Conservation (phyloP, 2,797 vertebrate species). For the Manis crassicaudata region DNA sequence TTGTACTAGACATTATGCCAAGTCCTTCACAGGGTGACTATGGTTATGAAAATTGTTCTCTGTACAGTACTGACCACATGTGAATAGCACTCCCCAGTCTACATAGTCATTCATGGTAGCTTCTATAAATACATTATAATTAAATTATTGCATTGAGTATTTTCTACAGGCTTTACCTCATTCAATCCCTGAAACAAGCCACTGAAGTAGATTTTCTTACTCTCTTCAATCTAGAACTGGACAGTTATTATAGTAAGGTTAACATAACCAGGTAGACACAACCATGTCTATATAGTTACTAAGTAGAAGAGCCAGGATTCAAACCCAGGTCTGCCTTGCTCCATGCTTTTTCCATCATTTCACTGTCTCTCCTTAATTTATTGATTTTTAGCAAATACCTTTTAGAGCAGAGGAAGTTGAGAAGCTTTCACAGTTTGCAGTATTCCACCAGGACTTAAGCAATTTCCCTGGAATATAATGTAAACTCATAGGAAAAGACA, state of each 20-base stretch:
- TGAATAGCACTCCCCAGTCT: neutral
- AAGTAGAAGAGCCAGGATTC: neutral
- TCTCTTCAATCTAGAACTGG: neutral
- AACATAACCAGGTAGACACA: neutral
- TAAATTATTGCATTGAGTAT: neutral
- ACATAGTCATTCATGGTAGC: neutral
- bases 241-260: neutral
- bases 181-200: neutral
- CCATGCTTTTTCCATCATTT: neutral
- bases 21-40: neutral
- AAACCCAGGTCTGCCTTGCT: neutral
- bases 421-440: neutral
- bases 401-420: conserved; percentile 24
- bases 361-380: neutral
- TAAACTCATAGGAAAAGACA: neutral
- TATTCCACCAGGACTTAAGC: neutral
- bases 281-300: neutral
- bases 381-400: neutral
- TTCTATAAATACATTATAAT: neutral
- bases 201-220: neutral
- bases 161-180: neutral
- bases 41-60: neutral
- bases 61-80: neutral
- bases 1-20: neutral
- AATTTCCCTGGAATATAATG: conserved; percentile 13